Evolutionary conservation across 2,797 vertebrate genomes (phyloP).

Genomic region (Tolypeutes matacus): DNA sequence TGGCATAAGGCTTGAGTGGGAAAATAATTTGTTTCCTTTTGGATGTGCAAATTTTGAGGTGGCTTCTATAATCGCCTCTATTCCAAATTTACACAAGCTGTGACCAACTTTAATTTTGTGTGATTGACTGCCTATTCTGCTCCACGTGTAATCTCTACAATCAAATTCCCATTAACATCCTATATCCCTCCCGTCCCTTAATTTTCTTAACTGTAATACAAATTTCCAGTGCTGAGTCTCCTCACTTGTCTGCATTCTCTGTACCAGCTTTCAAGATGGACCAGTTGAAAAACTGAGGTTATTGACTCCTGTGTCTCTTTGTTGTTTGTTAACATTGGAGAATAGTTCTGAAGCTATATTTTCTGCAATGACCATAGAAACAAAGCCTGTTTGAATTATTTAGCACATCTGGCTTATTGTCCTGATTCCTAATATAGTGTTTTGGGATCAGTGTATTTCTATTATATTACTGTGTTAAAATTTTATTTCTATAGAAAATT

Average conservation of each 20-base stretch:
- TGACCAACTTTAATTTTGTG: not conserved
- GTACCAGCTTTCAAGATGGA: not conserved
- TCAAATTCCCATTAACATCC: not conserved
- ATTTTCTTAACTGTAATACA: not conserved
- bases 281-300: not conserved
- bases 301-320: not conserved
- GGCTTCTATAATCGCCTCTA: not conserved
- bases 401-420: not conserved
- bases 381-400: not conserved
- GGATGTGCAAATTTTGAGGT: not conserved
- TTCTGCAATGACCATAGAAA: slow-evolving; percentile 20
- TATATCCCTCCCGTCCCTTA: not conserved
- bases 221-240: not conserved
- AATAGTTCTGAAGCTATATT: not conserved
- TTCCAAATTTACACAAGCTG: not conserved
- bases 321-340: not conserved
- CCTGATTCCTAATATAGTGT: not conserved
- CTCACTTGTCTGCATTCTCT: not conserved
- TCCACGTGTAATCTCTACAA: not conserved
- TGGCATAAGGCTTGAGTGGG: not conserved
- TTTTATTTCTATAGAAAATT: not conserved
- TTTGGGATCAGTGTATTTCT: slow-evolving; percentile 40
- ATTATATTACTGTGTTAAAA: not conserved
- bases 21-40: not conserved
- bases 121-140: not conserved